Evolutionary conservation across 2,888 invertebrate genomes (phyloP).

Genomic region (Macrophya alboannulata): DNA sequence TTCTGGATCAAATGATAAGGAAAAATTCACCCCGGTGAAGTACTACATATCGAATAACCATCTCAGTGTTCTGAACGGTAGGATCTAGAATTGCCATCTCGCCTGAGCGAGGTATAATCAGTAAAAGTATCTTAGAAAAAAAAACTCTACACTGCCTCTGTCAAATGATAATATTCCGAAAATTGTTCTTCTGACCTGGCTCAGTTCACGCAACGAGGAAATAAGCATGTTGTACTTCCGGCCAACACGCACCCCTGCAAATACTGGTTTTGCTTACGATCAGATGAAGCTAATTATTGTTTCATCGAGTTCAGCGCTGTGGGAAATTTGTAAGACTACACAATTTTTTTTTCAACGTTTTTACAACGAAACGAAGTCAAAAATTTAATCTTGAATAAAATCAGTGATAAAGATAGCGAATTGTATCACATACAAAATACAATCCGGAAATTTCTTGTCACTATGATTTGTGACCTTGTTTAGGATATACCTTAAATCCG

Average conservation of each 20-base stretch:
- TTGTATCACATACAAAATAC: not conserved
- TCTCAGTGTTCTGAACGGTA: not conserved
- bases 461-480: not conserved
- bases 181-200: not conserved
- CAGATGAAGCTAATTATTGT: constrained; percentile 12
- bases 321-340: not conserved
- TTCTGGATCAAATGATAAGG: not conserved
- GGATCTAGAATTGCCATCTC: constrained; percentile 25
- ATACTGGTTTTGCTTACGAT: not conserved
- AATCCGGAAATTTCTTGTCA: not conserved
- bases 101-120: constrained; percentile 28
- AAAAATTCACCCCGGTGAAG: not conserved
- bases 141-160: not conserved
- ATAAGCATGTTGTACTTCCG: not conserved
- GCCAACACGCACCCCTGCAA: not conserved
- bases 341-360: not conserved
- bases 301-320: not conserved
- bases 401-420: not conserved
- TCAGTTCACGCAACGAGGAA: not conserved
- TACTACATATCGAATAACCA: not conserved
- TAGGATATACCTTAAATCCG: not conserved
- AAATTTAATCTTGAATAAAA: not conserved
- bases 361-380: not conserved
- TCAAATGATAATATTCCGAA: not conserved
- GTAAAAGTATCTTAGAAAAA: not conserved